Percentiles rank a stretch among this genome's conserved stretches.
Conservation (phyloP, 2,113 vertebrate genomes). For the Thymallus thymallus region DNA sequence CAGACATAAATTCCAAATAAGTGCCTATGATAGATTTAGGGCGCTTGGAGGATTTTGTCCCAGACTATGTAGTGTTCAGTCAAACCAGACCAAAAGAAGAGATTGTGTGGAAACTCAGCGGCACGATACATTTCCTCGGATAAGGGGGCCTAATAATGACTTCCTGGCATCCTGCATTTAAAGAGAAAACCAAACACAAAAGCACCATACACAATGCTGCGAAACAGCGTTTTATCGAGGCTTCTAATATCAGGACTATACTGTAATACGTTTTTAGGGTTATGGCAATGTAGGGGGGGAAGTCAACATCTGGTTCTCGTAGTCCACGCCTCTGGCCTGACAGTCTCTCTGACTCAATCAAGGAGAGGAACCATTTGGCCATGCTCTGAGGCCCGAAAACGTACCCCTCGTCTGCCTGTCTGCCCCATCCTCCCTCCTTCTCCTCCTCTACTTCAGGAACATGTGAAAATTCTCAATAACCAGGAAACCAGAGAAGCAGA, state of each 20-base stretch:
- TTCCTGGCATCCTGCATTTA: conserved; percentile 46
- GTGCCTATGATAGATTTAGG: not conserved
- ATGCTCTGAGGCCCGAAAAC: not conserved
- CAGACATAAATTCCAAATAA: conserved; percentile 11
- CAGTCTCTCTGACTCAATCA: conserved; percentile 40
- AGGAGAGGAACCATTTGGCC: conserved; percentile 38
- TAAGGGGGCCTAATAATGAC: conserved; percentile 41
- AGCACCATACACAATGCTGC: not conserved
- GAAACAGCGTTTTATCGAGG: conserved; percentile 12
- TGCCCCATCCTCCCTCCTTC: conserved; percentile 8
- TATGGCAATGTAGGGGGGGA: conserved; percentile 15
- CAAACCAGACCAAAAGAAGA: conserved; percentile 53
- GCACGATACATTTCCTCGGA: conserved; percentile 27
- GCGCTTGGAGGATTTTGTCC: not conserved
- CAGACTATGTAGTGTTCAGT: conserved; percentile 52
- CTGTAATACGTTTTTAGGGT: conserved; percentile 16
- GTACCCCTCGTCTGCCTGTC: too few species aligned
- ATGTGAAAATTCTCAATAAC: conserved; percentile 73
- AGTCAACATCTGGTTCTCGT: conserved; percentile 66
- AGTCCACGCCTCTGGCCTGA: conserved; percentile 30
- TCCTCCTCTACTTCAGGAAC: conserved; percentile 41
- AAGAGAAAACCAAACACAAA: conserved; percentile 34
- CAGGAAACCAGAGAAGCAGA: conserved; percentile 53
- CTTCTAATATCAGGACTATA: not conserved
- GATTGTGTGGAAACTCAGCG: conserved; percentile 43